Conservation (phyloP, 2,888 invertebrate species). For the Drosophila differens region DNA sequence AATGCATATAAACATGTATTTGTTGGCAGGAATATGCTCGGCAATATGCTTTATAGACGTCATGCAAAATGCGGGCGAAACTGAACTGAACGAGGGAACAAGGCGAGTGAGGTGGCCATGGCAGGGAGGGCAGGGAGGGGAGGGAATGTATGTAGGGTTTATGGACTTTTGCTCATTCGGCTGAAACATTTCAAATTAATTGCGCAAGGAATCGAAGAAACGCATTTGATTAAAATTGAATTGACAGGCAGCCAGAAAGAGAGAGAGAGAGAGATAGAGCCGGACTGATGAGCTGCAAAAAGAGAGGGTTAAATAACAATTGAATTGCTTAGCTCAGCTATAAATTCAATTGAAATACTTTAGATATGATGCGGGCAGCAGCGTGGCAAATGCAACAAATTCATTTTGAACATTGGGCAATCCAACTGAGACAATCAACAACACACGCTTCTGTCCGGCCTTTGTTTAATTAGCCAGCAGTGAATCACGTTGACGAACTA, state of each 20-base stretch:
- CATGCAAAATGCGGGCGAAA: slow-evolving; percentile 58
- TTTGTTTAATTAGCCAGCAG: slow-evolving; percentile 59
- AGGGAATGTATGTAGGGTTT: slow-evolving; percentile 8
- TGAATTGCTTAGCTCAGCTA: slow-evolving; percentile 48
- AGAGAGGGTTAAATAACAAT: slow-evolving; percentile 47
- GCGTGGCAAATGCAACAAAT: slow-evolving; percentile 41
- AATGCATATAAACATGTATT: slow-evolving; percentile 1
- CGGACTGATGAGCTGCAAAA: background rate
- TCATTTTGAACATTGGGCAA: slow-evolving; percentile 54
- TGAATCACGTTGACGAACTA: slow-evolving; percentile 33
- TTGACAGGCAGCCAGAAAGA: slow-evolving; percentile 41
- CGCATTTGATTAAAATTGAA: slow-evolving; percentile 79
- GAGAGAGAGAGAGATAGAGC: background rate
- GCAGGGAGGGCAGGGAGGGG: background rate
- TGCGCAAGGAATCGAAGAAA: slow-evolving; percentile 78
- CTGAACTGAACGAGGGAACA: slow-evolving; percentile 42
- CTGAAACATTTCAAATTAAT: slow-evolving; percentile 81
- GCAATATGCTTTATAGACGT: slow-evolving; percentile 43
- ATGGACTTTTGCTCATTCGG: slow-evolving; percentile 54
- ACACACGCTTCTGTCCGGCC: slow-evolving; percentile 14
- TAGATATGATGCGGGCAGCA: slow-evolving; percentile 65
- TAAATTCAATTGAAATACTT: slow-evolving; percentile 45
- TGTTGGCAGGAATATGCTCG: slow-evolving; percentile 41
- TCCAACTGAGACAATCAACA: slow-evolving; percentile 7
- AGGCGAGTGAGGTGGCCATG: background rate